Base-by-base conservation (phyloP, 2,113 vertebrate genomes). In the Eubucco bourcierii region DNA sequence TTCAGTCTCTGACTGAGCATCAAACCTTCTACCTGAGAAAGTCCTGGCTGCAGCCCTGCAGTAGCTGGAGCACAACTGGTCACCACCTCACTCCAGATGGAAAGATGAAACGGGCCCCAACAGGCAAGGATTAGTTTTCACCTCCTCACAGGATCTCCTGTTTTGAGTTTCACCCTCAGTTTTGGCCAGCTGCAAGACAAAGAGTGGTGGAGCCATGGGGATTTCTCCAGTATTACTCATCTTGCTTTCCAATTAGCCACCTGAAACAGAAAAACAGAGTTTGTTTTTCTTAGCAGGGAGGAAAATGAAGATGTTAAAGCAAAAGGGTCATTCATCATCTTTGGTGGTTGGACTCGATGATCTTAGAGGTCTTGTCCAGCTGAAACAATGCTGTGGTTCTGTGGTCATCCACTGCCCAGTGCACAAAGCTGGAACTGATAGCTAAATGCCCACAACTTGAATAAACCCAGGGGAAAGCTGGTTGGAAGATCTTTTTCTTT, bases 71-170 rank as follows among this genome's bases (percentile, higher is more conserved):
- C 55, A 16, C 1, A 1, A 34, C 33, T 0, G 2, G 19, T 60
- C 44, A 15, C 55, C 1, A 0, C 12, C 60, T 33, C 0, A 1
- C 67, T 47, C 47, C 63, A 6, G 17, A 16, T 34, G 63, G n/a
- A 73, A 70, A 64, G 24, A 23, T 0, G 7, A 33, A 64, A 53
- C 0, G 0, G 8, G 29, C 27, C 23, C 31, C 1, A 1, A 20
- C 29, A 66, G 11, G 14, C 37, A 29, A 61, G 21, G 21, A 33
- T 20, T 25, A 19, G 63, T n/a, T n/a, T 84, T 61, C 60, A 23
- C 14, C 27, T 2, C 23, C 68, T n/a, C 46, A 11, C 37, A 15
- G 74, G 13, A 25, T 52, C 33, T 71, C 60, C 68, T 61, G 21
- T 18, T 66, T 44, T 80, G 39, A 10, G 31, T 88, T 71, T 80